phyloP scores from a whole-genome alignment of 2,888 invertebrate species.

The Acleris literana region DNA sequence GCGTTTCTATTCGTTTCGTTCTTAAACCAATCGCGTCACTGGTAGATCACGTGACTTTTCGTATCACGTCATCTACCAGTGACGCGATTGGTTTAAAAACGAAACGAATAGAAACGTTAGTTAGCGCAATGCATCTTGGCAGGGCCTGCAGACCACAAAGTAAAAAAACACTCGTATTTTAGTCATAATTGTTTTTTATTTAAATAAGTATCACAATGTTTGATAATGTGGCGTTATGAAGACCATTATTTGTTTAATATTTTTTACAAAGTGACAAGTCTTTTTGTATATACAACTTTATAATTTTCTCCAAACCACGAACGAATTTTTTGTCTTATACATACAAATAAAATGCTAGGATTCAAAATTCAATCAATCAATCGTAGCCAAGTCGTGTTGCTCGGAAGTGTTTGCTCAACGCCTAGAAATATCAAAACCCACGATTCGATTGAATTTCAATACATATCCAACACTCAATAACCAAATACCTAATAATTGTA shows the following conservation, averaged over 20 bases:
- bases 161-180: background rate
- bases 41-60: no score
- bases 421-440: no score
- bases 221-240: slow-evolving; percentile 24
- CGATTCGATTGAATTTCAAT: slow-evolving; percentile 6
- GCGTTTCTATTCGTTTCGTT: no score
- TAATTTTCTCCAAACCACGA: background rate
- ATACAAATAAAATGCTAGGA: background rate
- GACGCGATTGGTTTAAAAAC: no score
- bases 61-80: no score
- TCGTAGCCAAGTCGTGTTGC: background rate
- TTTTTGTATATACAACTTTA: background rate
- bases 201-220: slow-evolving; percentile 58
- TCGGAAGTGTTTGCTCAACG: background rate
- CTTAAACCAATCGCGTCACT: no score
- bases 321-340: background rate
- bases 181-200: slow-evolving; percentile 46
- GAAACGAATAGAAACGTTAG: no score
- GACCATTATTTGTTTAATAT: slow-evolving; percentile 19
- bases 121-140: no score
- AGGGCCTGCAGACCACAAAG: no score
- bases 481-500: background rate
- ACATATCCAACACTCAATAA: slow-evolving; percentile 9
- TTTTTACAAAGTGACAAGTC: background rate
- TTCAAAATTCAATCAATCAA: slow-evolving; percentile 9